A percentile compares a stretch with the other conserved stretches of the same genome.
Evolutionary conservation across 1,140 invertebrate species (phyloP).

Genomic region (Cotesia chilonis): DNA sequence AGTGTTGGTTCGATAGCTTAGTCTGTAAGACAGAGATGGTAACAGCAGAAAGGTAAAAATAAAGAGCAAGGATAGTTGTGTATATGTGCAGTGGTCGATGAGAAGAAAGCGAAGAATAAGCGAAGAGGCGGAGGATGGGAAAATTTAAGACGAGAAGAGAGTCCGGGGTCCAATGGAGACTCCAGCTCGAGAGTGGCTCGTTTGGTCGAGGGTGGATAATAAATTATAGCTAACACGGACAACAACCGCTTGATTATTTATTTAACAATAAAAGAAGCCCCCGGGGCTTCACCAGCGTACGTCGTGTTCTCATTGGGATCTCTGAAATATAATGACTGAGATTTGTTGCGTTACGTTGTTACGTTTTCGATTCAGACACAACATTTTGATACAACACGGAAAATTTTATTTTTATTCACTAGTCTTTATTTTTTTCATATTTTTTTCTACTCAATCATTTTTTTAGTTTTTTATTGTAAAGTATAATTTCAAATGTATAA

Average conservation of each 20-base stretch:
- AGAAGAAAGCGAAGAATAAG: slow-evolving; percentile 46
- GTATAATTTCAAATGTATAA: no score
- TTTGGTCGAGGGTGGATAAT: slow-evolving; percentile 51
- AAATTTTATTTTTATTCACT: no score
- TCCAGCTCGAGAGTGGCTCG: slow-evolving; percentile 29
- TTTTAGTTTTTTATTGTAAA: no score
- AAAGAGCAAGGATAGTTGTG: background rate
- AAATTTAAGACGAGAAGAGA: slow-evolving; percentile 46
- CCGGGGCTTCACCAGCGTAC: slow-evolving; percentile 12
- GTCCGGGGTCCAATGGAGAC: slow-evolving; percentile 31
- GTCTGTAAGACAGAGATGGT: background rate
- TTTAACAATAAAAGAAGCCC: slow-evolving; percentile 58
- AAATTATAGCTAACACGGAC: slow-evolving; percentile 55
- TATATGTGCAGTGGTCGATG: background rate
- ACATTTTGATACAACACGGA: no score
- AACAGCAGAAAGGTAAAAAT: slow-evolving; percentile 29
- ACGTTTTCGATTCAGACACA: no score
- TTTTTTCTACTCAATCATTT: no score
- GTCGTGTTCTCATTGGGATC: slow-evolving; percentile 25
- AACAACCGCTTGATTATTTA: slow-evolving; percentile 58
- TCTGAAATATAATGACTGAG: slow-evolving; percentile 26
- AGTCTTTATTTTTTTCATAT: no score
- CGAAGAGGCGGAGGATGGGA: slow-evolving; percentile 40
- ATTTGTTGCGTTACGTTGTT: slow-evolving; percentile 22
- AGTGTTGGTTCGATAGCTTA: background rate